Percentiles rank a stretch among this genome's conserved stretches.
Evolutionary conservation across 2,797 vertebrate species (phyloP).

Genomic region (Pangasius mekongensis): DNA sequence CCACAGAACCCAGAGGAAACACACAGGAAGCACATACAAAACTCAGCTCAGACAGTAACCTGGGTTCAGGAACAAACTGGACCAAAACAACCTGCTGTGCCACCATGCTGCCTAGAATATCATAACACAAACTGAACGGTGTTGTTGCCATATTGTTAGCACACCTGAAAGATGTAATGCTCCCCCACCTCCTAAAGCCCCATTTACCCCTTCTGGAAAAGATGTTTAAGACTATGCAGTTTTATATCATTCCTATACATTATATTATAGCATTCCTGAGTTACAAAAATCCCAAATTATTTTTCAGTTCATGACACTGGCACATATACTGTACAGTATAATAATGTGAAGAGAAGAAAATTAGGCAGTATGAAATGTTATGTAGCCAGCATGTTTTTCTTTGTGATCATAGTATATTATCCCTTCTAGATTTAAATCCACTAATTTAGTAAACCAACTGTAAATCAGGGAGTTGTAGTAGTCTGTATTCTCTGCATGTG

Average conservation of each 20-base stretch:
- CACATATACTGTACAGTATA: not conserved
- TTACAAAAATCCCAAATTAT: not conserved
- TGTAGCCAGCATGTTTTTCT: not conserved
- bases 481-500: not conserved
- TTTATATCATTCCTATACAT: too few species aligned
- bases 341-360: not conserved
- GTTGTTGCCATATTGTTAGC: not conserved
- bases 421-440: not conserved
- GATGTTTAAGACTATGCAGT: not conserved
- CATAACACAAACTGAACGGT: not conserved
- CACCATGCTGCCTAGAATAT: not conserved
- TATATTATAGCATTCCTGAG: not conserved
- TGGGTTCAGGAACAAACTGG: not conserved
- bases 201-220: conserved; percentile 1
- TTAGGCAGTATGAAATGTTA: not conserved
- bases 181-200: not conserved
- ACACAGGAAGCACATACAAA: not conserved
- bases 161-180: not conserved
- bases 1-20: not conserved
- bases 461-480: not conserved
- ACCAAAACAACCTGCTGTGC: not conserved
- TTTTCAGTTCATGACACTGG: not conserved
- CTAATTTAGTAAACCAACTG: not conserved
- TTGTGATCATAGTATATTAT: not conserved
- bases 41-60: not conserved